Percentiles rank a stretch among this genome's conserved stretches.
Evolutionary conservation across 2,888 invertebrate genomes (phyloP).

Genomic region (Crioceris asparagi): DNA sequence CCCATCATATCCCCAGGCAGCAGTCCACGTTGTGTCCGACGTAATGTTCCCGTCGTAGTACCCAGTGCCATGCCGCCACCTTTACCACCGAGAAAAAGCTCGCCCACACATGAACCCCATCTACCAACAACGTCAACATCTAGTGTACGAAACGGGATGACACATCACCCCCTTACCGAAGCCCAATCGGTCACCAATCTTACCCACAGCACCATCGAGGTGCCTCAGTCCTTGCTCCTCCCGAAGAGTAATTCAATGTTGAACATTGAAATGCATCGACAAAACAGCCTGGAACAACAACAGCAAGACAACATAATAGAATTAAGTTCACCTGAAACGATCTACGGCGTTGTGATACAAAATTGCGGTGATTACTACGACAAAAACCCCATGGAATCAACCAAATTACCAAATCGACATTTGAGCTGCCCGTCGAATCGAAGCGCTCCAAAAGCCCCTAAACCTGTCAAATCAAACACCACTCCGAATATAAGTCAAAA

Average conservation of each 20-base stretch:
- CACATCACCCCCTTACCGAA: slow-evolving; percentile 25
- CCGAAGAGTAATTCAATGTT: slow-evolving; percentile 36
- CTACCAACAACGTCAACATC: slow-evolving; percentile 22
- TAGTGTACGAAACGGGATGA: slow-evolving; percentile 20
- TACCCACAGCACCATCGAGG: slow-evolving; percentile 27
- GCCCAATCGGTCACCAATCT: slow-evolving; percentile 28
- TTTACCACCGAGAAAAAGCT: slow-evolving; percentile 50
- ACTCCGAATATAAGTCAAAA: slow-evolving; percentile 45
- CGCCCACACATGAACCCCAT: slow-evolving; percentile 38
- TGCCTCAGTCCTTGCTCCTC: slow-evolving; percentile 22
- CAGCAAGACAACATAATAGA: slow-evolving; percentile 22
- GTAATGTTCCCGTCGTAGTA: slow-evolving; percentile 32
- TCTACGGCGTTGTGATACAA: slow-evolving; percentile 60
- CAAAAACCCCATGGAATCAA: slow-evolving; percentile 27
- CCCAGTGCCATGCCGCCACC: slow-evolving; percentile 44
- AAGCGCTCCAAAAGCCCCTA: slow-evolving; percentile 17
- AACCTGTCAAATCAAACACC: slow-evolving; percentile 44
- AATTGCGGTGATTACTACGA: slow-evolving; percentile 35
- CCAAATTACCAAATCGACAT: slow-evolving; percentile 27
- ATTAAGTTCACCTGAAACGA: slow-evolving; percentile 61
- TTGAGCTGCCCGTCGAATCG: slow-evolving; percentile 31
- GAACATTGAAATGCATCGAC: slow-evolving; percentile 19
- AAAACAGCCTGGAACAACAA: background rate
- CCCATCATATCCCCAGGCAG: slow-evolving; percentile 48
- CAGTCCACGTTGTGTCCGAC: slow-evolving; percentile 41